Evolutionary conservation across 1,140 invertebrate species (phyloP).

Genomic region (Pristionchus pacificus): DNA sequence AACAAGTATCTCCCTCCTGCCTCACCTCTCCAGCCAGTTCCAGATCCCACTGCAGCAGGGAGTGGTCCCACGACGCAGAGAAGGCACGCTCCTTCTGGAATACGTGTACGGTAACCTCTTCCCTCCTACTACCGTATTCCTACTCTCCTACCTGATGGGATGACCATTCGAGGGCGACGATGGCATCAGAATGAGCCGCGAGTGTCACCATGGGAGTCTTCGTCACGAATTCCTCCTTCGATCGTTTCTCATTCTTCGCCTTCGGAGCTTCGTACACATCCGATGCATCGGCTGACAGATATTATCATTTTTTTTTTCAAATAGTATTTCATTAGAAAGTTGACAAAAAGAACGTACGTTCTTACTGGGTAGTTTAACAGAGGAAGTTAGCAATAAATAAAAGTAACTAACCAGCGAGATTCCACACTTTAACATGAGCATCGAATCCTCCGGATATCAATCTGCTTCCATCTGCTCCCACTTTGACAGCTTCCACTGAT

Average conservation of each 20-base stretch:
- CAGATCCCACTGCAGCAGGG: conserved; percentile 87
- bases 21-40: conserved; percentile 60
- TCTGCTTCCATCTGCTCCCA: conserved; percentile 38
- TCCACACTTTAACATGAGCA: conserved; percentile 50
- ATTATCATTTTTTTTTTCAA: conserved; percentile 31
- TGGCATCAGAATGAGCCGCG: conserved; percentile 82
- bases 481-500: conserved; percentile 48
- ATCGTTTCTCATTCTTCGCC: conserved; percentile 35
- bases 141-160: conserved; percentile 64
- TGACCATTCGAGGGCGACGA: conserved; percentile 79
- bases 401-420: too few relatives aligned
- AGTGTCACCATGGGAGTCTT: conserved; percentile 78
- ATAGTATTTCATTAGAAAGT: conserved; percentile 21
- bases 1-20: neutral
- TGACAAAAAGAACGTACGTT: conserved; percentile 20
- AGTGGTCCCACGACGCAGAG: conserved; percentile 89
- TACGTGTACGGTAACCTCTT: too few relatives aligned
- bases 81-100: too few relatives aligned
- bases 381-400: too few relatives aligned
- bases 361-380: too few relatives aligned
- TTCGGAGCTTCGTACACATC: conserved; percentile 26
- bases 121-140: too few relatives aligned
- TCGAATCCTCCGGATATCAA: conserved; percentile 54
- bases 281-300: conserved; percentile 21
- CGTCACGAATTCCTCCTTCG: conserved; percentile 32